Base-by-base conservation (phyloP, 2,888 invertebrate species). In the Ecdyonurus torrentis region DNA sequence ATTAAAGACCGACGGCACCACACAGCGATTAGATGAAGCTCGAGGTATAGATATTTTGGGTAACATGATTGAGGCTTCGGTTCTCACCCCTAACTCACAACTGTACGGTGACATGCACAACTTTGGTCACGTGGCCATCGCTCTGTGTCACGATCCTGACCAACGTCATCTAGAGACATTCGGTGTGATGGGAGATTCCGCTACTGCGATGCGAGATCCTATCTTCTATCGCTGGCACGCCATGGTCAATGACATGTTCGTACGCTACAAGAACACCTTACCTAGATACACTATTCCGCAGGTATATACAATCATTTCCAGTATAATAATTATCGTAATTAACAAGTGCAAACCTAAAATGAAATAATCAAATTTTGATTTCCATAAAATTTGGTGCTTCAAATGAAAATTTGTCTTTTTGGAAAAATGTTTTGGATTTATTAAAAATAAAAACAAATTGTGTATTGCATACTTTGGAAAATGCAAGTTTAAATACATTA, bases 161-260 rank as follows among this genome's bases (percentile, higher is more conserved):
- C 66, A 65, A 24, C 66, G 67, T 24, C 69, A 70, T 64, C 67
- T 65, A 66, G 70, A 69, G 63, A 64, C 82, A 60, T 87, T 87
- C 69, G 85, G 87, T 53, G 86, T 89, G 25, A 91, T 91, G 82
- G 90, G 89, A 0, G 91, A 91, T 71, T 83, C 87, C 0, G 82
- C 89, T 0, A 90, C 90, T 0, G 88, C 91, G 0, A 91, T 91
- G 90, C 79, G 91, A 1, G 91, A 92, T 75, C 91, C 91, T 0
- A 76, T 87, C 20, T 91, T 91, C 78, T 91, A 91, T 76, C 83
- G 87, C 71, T 91, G 87, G 88, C 91, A 92, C 71, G 81, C 86
- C 0, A 86, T 83, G 71, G 78, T 91, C 23, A 88, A 91, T 69
- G 85, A 88, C 68, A 76, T 91, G 25, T 91, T 91, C 79, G 81